Base-by-base conservation (phyloP, 2,797 vertebrate genomes). In the Anguilla megastoma region DNA sequence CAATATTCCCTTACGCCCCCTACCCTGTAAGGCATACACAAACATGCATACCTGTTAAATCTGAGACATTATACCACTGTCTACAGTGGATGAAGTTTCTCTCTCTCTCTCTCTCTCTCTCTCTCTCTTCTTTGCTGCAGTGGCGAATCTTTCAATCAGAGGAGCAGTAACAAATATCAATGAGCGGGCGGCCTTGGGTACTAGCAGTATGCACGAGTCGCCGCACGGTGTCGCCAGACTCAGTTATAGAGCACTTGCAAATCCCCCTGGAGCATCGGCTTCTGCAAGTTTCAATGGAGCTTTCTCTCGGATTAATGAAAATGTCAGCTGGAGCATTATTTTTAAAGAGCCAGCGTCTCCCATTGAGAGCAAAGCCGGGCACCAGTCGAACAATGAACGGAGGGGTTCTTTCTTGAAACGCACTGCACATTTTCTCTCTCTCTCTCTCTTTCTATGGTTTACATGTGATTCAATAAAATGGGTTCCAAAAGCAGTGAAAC, bases 201-300 rank as follows among this genome's bases (percentile, higher is more conserved):
- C 76, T 91, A 52, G 89, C 9, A 83, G 79, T 90, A 88, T 89
- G 45, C 63, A 85, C n/a, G 85, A 54, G 87, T 88, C 87, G 89
- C 91, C 93, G 86, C 93, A 50, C 91, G 92, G 93, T 94, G 94
- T 93, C 93, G 93, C 89, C 94, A 95, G 90, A 94, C 90, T 89
- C 91, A 90, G 79, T 76, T 36, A 66, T 48, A 92, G 41, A 88
- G 9, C 69, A 85, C 63, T 87, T n/a, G 0, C 84, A 87, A 87
- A 89, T 88, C 88, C 79, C 69, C 74, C 30, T 50, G 60, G 41
- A 90, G 86, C 82, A 84, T 86, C 27, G 7, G 74, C 27, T 90
- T 24, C 1, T 27, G 89, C 85, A 48, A 87, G 6, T 88, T 91
- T 90, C 90, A 91, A 9, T 0, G 41, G 90, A 91, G 86, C 90